phyloP scores from a whole-genome alignment of 2,888 invertebrate species.

The Epinotia demarniana region DNA sequence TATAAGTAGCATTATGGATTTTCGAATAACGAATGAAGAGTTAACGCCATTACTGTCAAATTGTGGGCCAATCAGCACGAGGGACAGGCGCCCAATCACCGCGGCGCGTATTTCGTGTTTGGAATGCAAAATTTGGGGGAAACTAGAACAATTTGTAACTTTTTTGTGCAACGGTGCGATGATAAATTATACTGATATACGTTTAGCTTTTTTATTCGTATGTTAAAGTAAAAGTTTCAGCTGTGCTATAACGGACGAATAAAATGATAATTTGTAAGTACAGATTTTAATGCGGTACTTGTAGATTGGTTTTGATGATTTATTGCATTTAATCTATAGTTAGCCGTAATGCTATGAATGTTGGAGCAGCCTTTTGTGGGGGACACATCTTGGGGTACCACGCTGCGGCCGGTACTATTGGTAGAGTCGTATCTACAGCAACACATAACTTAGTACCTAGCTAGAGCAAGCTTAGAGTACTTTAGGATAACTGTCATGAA shows the following conservation, averaged over 20 bases:
- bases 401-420: no score
- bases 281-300: slow-evolving; percentile 35
- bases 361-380: no score
- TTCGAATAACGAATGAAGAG: slow-evolving; percentile 55
- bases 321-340: no score
- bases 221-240: not conserved
- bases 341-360: no score
- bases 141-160: slow-evolving; percentile 76
- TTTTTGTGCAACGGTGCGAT: slow-evolving; percentile 64
- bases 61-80: slow-evolving; percentile 77
- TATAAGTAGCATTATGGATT: slow-evolving; percentile 45
- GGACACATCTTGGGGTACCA: no score
- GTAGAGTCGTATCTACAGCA: no score
- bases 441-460: no score
- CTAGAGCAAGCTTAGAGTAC: no score
- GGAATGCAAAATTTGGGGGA: slow-evolving; percentile 79
- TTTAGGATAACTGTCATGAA: no score
- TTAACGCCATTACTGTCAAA: slow-evolving; percentile 85
- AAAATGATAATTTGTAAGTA: slow-evolving; percentile 55
- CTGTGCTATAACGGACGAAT: not conserved
- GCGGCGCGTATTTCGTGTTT: slow-evolving; percentile 67
- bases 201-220: not conserved
- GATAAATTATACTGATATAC: slow-evolving; percentile 51
- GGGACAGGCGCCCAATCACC: slow-evolving; percentile 73
- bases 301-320: not conserved